Evolutionary conservation across 2,888 invertebrate genomes (phyloP), one percentile per base, ranked within the genome.

Genomic region (Lochmaea crataegi): DNA sequence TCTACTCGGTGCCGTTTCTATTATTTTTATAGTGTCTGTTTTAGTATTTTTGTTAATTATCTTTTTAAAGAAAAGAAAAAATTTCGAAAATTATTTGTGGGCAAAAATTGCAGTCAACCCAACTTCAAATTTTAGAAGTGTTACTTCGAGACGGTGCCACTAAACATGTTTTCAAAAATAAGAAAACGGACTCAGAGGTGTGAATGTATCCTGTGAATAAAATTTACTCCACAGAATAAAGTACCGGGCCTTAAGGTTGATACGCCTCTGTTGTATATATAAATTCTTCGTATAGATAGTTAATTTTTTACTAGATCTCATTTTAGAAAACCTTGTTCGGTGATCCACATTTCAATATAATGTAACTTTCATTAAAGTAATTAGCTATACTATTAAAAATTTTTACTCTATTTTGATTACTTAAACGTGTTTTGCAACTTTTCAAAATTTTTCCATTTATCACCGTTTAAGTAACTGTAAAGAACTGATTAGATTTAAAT

Each of bases 261-360:
- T 11, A 42, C 42, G 42, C 42, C 12, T 11, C 11, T 42, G 42
- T 32, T 32, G 42, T 2, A 2, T n/a, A 5, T n/a, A 61, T 63
- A 63, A 63, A 18, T 41, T 63, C 11, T 18, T 18, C 16, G 38
- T 9, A n/a, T 63, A 45, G 11, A 42, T 12, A 63, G 42, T 42
- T 63, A 63, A 63, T 63, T 63, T 16, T 42, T 63, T 18, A 63
- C 18, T 61, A 61, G 61, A 38, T 41, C 61, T 41, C 3, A 63
- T 63, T 42, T 42, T 2, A 63, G 61, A 63, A 63, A 63, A 63
- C 61, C 42, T 63, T 63, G 61, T 42, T 63, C 61, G 42, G 10
- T 42, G 61, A 63, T 63, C 61, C 18, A 63, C 61, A 63, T 63
- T 63, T 42, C 18, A 42, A 18, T 63, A 42, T 18, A 41, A 42